Base-by-base conservation (phyloP, 2,113 vertebrate species). In the Amia ocellicauda region DNA sequence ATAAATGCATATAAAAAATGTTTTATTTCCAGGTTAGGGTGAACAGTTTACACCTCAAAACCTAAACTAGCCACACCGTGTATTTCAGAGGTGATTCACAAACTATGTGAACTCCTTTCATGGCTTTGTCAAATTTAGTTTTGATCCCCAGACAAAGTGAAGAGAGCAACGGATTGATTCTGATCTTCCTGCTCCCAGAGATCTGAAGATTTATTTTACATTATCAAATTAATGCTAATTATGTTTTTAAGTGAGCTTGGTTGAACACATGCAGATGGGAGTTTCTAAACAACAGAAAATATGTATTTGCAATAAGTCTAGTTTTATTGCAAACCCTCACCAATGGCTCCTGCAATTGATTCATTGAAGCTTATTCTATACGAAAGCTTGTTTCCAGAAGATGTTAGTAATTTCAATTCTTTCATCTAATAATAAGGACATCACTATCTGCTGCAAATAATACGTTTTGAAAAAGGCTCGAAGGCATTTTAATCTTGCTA, bases 371-470 rank as follows among this genome's bases (percentile, higher is more conserved):
- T 13, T 17, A 49, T 17, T 13, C 5, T 9, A 19, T 19, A 3
- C 3, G 19, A 16, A 3, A 23, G 3, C 11, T 61, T 62, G n/a
- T 69, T 50, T 76, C 29, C 67, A 76, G 53, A 52, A 77, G 68
- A 74, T 61, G 67, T 55, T 47, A 72, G 40, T 82, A 83, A 83
- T 82, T 78, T 69, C 62, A 77, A 76, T 84, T 77, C 36, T 81
- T 82, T 85, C 69, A 77, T 83, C 61, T 74, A 41, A 58, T 67
- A 16, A 66, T 70, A 74, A 61, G 74, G 73, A 62, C 3, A 1
- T 60, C 68, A 56, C 50, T 24, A 16, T 66, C 40, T 73, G 67
- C 51, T 75, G 63, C 68, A 54, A 68, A 56, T 77, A 80, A 83
- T 70, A 66, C 74, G 74, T 54, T 70, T 76, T 61, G 71, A 58